Base-by-base conservation (phyloP, 2,113 vertebrate genomes). In the Carassius gibelio region DNA sequence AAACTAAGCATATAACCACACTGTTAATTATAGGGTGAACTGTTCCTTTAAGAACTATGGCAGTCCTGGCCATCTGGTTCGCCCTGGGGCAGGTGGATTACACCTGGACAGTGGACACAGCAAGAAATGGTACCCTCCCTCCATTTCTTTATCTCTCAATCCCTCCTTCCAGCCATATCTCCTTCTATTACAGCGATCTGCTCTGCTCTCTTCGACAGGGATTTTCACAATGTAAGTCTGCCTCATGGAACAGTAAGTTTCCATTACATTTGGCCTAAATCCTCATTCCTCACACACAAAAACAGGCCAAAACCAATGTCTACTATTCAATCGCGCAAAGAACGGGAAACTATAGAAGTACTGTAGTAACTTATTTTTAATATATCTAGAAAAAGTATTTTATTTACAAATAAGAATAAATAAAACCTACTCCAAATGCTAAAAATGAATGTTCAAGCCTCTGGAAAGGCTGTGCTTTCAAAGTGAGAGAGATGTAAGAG, bases 21-120 rank as follows among this genome's bases (percentile, higher is more conserved):
- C 5, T 21, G 69, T 72, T 45, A 45, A n/a, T 80, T 23, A 38
- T 38, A 8, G 8, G 77, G 57, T 45, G 57, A 64, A 64, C 77
- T 48, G 61, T 81, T 45, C 8, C 78, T 81, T 81, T 81, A 64
- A 81, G 59, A 71, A 14, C 57, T 68, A 19, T 1, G 19, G 19
- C 23, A 34, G 42, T 36, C 30, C 48, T 55, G 23, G 36, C 61
- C 55, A 55, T 84, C 68, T 42, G 75, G 64, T 21, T 74, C 23
- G 23, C 38, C 13, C 57, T 55, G 6, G 6, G 79, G 80, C 80
- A 69, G 80, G 64, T 81, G 80, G 80, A 26, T 69, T 61, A 80
- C 50, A 72, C 50, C 64, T 80, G 75, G 64, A 36, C 30, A 74
- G 55, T 42, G 42, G 30, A 76, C 52, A 38, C 23, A 61, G 52